Percentiles rank a stretch among this genome's conserved stretches.
Conservation (phyloP, 2,797 vertebrate genomes). For the Cygnus olor region DNA sequence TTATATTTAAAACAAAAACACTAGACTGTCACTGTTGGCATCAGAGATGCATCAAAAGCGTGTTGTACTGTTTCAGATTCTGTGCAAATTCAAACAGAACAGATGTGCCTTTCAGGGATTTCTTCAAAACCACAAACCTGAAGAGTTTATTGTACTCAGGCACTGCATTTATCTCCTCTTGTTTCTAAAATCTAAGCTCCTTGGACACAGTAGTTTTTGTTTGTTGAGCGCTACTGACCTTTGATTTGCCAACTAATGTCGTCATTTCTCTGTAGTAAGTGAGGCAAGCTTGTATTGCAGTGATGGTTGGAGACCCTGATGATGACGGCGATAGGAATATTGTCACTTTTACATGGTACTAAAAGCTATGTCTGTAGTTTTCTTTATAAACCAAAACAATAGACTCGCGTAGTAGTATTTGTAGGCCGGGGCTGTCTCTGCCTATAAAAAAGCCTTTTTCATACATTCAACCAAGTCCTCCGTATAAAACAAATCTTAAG, state of each 20-base stretch:
- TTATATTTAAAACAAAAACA: background rate
- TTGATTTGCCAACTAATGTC: constrained; percentile 2
- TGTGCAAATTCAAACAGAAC: background rate
- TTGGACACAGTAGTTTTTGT: background rate
- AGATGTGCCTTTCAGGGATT: background rate
- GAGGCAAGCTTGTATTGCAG: background rate
- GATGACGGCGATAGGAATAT: background rate
- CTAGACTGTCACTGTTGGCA: background rate
- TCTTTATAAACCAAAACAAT: background rate
- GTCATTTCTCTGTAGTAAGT: background rate
- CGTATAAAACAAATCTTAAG: background rate
- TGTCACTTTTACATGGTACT: background rate
- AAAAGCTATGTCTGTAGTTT: background rate
- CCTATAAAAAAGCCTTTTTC: background rate
- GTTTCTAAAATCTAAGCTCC: constrained; percentile 13
- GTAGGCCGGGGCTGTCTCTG: background rate
- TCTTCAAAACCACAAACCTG: constrained; percentile 17
- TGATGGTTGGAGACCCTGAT: background rate
- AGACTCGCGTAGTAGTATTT: background rate
- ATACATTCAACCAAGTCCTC: background rate
- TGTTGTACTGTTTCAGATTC: background rate
- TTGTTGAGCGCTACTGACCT: constrained; percentile 1
- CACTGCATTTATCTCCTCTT: constrained; percentile 23
- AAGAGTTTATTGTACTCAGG: background rate
- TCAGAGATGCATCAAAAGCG: background rate